Evolutionary conservation across 2,797 vertebrate species (phyloP).

Genomic region (Melanotaenia trifasciata): DNA sequence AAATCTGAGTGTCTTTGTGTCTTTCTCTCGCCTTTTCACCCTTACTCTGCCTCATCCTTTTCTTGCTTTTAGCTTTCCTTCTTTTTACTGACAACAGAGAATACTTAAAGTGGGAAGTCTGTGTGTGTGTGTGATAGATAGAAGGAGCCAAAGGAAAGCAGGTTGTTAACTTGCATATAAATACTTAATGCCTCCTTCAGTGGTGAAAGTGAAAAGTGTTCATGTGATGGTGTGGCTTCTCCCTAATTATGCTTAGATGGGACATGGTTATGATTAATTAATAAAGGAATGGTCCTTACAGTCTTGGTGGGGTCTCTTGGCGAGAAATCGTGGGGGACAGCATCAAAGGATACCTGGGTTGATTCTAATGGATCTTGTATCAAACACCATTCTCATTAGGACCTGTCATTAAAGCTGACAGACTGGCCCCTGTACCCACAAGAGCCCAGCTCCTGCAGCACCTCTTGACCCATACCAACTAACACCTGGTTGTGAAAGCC

Average conservation of each 20-base stretch:
- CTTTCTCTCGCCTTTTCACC: conserved; percentile 31
- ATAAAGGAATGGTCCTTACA: conserved; percentile 93
- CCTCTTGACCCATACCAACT: conserved; percentile 72
- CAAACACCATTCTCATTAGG: conserved; percentile 93
- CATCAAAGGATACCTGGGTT: conserved; percentile 98
- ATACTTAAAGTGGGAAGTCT: conserved; percentile 58
- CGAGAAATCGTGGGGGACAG: conserved; percentile 89
- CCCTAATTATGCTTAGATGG: conserved; percentile 96
- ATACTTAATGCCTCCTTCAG: conserved; percentile 97
- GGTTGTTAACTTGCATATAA: conserved; percentile 93
- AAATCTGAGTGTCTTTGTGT: conserved; percentile 46
- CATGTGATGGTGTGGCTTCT: conserved; percentile 93
- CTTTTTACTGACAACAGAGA: conserved; percentile 58
- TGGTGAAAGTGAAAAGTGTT: conserved; percentile 81
- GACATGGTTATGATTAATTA: conserved; percentile 97
- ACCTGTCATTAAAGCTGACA: conserved; percentile 91
- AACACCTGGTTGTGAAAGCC: conserved; percentile 62
- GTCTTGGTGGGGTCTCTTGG: conserved; percentile 73
- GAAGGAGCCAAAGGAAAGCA: conserved; percentile 66
- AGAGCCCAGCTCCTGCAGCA: conserved; percentile 73
- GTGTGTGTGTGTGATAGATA: conserved; percentile 25
- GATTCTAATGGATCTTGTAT: conserved; percentile 93
- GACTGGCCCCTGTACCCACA: conserved; percentile 76
- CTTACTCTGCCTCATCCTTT: conserved; percentile 28
- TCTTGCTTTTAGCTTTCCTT: conserved; percentile 55